Conservation (phyloP, 2,888 invertebrate species). For the Cistogaster globosa region DNA sequence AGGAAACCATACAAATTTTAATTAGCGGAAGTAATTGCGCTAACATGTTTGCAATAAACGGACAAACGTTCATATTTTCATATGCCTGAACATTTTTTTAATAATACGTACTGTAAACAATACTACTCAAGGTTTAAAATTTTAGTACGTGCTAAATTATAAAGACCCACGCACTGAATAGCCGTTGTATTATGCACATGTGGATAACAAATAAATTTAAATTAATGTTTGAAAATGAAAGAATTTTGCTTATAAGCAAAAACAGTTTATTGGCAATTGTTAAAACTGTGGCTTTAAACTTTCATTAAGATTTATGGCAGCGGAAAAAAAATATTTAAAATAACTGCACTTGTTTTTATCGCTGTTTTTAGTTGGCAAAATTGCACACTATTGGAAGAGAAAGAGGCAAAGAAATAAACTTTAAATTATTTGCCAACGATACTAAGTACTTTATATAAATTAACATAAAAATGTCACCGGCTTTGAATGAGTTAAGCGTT, state of each 20-base stretch:
- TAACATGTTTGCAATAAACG: constrained; percentile 39
- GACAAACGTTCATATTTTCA: neutral
- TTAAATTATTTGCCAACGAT: constrained; percentile 68
- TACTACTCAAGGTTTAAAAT: neutral
- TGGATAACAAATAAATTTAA: constrained; percentile 36
- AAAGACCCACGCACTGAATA: constrained; percentile 55
- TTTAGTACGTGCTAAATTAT: constrained; percentile 33
- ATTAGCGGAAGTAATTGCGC: constrained; percentile 67
- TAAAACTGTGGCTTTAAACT: constrained; percentile 69
- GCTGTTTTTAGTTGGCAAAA: constrained; percentile 51
- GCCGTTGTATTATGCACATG: constrained; percentile 10
- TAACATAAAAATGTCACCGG: too few species aligned
- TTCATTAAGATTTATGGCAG: constrained; percentile 69
- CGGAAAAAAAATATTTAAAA: constrained; percentile 8
- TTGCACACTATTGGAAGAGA: constrained; percentile 48
- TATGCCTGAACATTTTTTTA: neutral
- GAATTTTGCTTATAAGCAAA: constrained; percentile 56
- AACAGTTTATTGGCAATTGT: constrained; percentile 68
- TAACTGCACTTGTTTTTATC: constrained; percentile 58
- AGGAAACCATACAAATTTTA: constrained; percentile 26
- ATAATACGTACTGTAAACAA: neutral
- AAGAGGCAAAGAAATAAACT: constrained; percentile 9
- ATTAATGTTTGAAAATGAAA: constrained; percentile 40
- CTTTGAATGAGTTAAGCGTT: too few species aligned
- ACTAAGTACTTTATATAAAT: too few species aligned